These are phyloP conservation scores for Desmophyllum pertusum DNA, from an alignment of 92 coral and sea anemone species.

Conservation along the genomic window DNA sequence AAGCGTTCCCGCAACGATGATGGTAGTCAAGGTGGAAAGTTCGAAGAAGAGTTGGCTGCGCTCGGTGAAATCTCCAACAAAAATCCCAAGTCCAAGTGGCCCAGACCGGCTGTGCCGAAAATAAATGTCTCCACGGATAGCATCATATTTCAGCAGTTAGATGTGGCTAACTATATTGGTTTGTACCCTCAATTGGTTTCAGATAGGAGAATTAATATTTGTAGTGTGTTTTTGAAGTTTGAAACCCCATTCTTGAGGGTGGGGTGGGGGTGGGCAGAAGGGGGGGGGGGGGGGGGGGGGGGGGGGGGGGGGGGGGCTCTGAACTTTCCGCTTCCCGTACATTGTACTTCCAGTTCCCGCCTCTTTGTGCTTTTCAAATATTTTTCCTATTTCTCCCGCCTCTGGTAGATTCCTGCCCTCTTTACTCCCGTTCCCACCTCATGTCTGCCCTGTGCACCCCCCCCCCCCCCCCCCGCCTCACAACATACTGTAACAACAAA, in stretches of 20 bases:
- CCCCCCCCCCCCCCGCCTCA: no score
- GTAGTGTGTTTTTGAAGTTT: neutral
- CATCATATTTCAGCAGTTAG: conserved; percentile 92
- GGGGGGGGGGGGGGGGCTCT: no score
- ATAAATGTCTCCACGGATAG: conserved; percentile 72
- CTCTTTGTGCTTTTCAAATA: no score
- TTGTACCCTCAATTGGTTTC: conserved; percentile 14
- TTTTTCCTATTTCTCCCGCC: no score
- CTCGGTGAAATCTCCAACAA: conserved; percentile 46
- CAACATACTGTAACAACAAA: no score
- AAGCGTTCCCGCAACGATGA: conserved; percentile 80
- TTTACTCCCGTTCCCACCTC: no score
- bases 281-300: neutral
- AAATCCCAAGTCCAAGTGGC: conserved; percentile 70
- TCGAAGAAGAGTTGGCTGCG: conserved; percentile 86
- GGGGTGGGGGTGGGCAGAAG: neutral
- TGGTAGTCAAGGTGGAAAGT: conserved; percentile 48
- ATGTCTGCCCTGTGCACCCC: no score
- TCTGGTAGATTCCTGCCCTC: no score
- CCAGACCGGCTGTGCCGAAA: conserved; percentile 76
- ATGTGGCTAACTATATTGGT: conserved; percentile 96
- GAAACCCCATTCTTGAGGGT: neutral
- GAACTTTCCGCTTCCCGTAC: no score
- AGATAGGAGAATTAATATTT: no score
- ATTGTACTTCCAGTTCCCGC: no score